phyloP scores from a whole-genome alignment of 2,888 invertebrate genomes.

The Margaritifera margaritifera region DNA sequence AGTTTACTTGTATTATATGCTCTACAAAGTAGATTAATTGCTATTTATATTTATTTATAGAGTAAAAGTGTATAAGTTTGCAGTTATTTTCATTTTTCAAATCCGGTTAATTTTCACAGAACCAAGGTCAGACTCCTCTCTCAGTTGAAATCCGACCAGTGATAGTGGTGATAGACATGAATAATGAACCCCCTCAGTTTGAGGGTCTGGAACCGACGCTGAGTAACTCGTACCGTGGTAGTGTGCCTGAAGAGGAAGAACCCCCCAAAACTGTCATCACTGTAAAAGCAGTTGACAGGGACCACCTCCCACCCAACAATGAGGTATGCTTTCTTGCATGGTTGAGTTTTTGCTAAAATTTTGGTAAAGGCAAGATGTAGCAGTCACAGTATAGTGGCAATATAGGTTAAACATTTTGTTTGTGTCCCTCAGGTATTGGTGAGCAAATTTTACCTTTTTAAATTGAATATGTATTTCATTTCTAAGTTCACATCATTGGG shows the following conservation, averaged over 20 bases:
- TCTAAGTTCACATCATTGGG: no score
- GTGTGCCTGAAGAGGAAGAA: constrained; percentile 94
- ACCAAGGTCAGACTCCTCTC: constrained; percentile 63
- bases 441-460: no score
- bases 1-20: background rate
- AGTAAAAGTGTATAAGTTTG: no score
- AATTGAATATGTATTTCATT: no score
- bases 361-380: no score
- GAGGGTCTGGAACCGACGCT: constrained; percentile 75
- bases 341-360: background rate
- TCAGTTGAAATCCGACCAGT: constrained; percentile 81
- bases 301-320: constrained; percentile 59
- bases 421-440: no score
- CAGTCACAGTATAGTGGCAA: no score
- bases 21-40: background rate
- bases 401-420: no score
- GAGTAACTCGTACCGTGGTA: constrained; percentile 94
- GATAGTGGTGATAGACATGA: constrained; percentile 95
- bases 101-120: constrained; percentile 43
- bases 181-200: constrained; percentile 98
- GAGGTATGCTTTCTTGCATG: constrained; percentile 34
- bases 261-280: constrained; percentile 89
- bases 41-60: no score
- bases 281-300: constrained; percentile 67
- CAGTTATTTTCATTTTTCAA: background rate